Evolutionary conservation across 2,113 vertebrate genomes (phyloP).

Genomic region (Passer montanus): DNA sequence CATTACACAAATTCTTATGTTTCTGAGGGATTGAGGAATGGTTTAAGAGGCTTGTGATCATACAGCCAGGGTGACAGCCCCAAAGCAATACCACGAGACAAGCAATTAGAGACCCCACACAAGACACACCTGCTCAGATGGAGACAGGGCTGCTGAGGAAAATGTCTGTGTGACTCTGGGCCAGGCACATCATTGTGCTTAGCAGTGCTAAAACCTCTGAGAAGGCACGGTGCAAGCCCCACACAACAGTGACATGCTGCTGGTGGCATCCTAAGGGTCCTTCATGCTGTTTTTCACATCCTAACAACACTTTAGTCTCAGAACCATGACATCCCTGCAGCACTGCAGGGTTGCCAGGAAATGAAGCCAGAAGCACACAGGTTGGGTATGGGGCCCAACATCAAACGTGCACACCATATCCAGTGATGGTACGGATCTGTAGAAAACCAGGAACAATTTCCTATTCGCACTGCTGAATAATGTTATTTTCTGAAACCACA

Average conservation of each 20-base stretch:
- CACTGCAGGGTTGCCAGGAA: not conserved
- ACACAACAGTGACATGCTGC: not conserved
- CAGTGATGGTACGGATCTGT: rapidly evolving
- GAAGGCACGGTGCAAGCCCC: not conserved
- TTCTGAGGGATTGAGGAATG: not conserved
- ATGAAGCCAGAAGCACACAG: not conserved
- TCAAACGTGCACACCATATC: not conserved
- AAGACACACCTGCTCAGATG: rapidly evolving
- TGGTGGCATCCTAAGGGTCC: not conserved
- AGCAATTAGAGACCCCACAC: not conserved
- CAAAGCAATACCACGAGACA: not conserved
- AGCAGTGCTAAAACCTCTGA: not conserved
- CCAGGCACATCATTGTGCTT: rapidly evolving
- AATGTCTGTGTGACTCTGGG: not conserved
- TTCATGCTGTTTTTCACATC: not conserved
- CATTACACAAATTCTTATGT: not conserved
- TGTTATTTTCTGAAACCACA: not conserved
- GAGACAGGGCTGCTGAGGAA: not conserved
- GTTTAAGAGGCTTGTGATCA: not conserved
- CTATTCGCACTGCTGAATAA: not conserved
- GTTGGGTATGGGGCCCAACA: not conserved
- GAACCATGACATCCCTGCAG: not conserved
- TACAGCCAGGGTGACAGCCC: not conserved
- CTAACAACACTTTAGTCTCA: not conserved
- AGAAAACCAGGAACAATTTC: constrained; percentile 1